Evolutionary conservation across 2,797 vertebrate species (phyloP), one percentile per base, ranked within the genome.

Genomic region (Phrynocephalus vlangalii): DNA sequence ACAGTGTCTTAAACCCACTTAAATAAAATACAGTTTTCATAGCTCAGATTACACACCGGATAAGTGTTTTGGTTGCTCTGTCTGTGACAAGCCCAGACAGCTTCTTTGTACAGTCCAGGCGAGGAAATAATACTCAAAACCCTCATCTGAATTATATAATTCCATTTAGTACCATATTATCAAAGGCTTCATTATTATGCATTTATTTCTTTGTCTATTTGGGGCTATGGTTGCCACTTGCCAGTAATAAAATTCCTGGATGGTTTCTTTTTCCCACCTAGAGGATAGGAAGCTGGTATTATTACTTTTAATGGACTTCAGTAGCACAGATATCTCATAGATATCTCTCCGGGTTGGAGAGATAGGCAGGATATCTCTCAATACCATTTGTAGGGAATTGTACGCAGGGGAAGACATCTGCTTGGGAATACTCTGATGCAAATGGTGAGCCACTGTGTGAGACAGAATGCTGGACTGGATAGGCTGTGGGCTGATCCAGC

Each of bases 111-210:
- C 38, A 87, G 79, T 76, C 79, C 86, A 87, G 82, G 94, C 85
- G 94, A 38, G 87, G 93, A 96, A 95, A 93, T 92, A 95, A 92
- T 87, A 93, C 86, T 86, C 90, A 80, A 89, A 92, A 10, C 81
- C 85, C 67, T 89, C 85, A 81, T 82, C 84, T 92, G 84, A 90
- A 76, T 68, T 68, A 75, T 86, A 70, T 88, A 89, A 85, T 86
- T 92, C 90, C 33, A 56, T 86, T 90, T 89, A 91, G 92, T 76
- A 82, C 86, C 0, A 0, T 13, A 92, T 89, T 91, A 92, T 87
- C 80, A 72, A 87, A 76, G 2, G 68, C n/a, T 92, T 87, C 87
- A n/a, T 92, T 94, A 1, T 83, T 87, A 5, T 44, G 5, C 75
- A 33, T 86, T 73, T 84, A 92, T 82, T 87, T 80, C 63, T 85